Percentiles rank a stretch among this genome's conserved stretches.
Evolutionary conservation across 2,797 vertebrate genomes (phyloP).

Genomic region (Eulemur coronatus): DNA sequence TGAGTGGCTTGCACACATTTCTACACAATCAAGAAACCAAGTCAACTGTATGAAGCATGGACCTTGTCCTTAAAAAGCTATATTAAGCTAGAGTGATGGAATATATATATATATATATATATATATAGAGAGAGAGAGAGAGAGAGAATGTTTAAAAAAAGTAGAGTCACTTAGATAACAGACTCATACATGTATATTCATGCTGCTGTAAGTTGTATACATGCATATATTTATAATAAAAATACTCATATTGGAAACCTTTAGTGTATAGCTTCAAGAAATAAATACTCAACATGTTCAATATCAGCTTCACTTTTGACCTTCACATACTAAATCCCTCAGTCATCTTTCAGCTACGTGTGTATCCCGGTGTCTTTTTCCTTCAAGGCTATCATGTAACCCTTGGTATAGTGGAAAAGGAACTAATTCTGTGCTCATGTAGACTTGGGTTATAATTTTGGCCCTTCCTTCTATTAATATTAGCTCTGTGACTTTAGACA

Average conservation of each 20-base stretch:
- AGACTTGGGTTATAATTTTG: background rate
- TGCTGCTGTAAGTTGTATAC: background rate
- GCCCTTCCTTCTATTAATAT: background rate
- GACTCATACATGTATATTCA: background rate
- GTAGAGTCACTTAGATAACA: background rate
- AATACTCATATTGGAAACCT: background rate
- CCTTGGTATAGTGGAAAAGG: background rate
- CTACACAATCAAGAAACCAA: background rate
- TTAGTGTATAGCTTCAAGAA: background rate
- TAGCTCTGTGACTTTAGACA: background rate
- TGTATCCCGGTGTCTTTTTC: background rate
- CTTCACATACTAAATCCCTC: background rate
- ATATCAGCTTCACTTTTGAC: background rate
- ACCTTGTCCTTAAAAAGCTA: background rate
- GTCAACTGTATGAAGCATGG: background rate
- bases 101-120: background rate
- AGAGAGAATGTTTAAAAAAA: background rate
- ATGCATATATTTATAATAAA: slow-evolving; percentile 4
- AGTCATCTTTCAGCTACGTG: background rate
- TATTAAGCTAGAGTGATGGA: background rate
- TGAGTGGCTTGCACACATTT: background rate
- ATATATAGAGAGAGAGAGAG: no score
- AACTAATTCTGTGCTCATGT: background rate
- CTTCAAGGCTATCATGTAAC: background rate
- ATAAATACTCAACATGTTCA: background rate